Percentiles rank a stretch among this genome's conserved stretches.
These are phyloP conservation scores for Scleropages formosus DNA, from an alignment of 2,797 vertebrate genomes.

Conservation along the genomic window DNA sequence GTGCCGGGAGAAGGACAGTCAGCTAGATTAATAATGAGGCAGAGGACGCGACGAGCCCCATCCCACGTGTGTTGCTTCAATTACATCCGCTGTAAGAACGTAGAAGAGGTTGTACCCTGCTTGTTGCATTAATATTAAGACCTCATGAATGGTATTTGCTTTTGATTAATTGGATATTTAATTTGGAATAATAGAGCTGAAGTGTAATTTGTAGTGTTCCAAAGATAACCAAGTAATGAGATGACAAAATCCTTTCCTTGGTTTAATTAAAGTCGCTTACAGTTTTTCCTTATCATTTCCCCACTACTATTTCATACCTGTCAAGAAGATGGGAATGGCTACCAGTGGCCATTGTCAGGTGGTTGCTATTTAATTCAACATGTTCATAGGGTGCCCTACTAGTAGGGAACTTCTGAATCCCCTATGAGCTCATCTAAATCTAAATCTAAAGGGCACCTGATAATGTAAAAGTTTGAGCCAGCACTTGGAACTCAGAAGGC, in stretches of 20 bases:
- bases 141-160: constrained; percentile 1
- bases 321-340: background rate
- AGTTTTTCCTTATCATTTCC: background rate
- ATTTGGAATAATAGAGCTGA: background rate
- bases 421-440: too few relatives aligned
- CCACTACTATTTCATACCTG: background rate
- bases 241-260: background rate
- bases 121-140: constrained; percentile 3
- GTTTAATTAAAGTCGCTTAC: constrained; percentile 14
- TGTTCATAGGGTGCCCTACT: background rate
- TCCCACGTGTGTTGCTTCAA: background rate
- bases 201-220: constrained; percentile 16
- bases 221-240: constrained; percentile 16
- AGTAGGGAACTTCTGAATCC: background rate
- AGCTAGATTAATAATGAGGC: too few relatives aligned
- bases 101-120: background rate
- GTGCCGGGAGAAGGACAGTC: too few relatives aligned
- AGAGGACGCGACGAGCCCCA: background rate
- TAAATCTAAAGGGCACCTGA: too few relatives aligned
- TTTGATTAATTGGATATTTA: constrained; percentile 15
- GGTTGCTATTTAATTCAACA: background rate
- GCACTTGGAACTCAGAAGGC: too few relatives aligned
- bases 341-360: too few relatives aligned
- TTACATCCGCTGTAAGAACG: background rate
- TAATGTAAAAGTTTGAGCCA: too few relatives aligned